These are phyloP conservation scores for Garra rufa DNA, from an alignment of 2,113 vertebrate genomes.

Conservation along the genomic window DNA sequence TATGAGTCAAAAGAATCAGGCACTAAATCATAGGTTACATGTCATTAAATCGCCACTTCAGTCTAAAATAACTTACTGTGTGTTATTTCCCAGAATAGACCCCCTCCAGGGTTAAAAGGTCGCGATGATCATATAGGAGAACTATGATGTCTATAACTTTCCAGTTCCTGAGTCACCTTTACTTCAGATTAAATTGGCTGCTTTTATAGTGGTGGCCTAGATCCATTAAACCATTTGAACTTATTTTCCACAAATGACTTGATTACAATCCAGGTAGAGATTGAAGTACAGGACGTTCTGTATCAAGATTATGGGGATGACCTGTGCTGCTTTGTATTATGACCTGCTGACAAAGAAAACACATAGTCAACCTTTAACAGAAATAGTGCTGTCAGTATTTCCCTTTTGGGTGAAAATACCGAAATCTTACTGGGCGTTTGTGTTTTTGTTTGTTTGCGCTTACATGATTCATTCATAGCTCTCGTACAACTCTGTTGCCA, in stretches of 20 bases:
- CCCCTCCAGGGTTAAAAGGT: background rate
- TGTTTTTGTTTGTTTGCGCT: constrained; percentile 10
- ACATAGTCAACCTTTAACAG: background rate
- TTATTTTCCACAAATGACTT: background rate
- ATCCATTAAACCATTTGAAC: constrained; percentile 15
- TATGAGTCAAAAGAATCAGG: background rate
- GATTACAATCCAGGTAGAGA: background rate
- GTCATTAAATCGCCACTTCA: background rate
- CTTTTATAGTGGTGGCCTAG: background rate
- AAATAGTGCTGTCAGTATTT: background rate
- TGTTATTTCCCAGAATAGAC: constrained; percentile 13
- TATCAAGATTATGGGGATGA: background rate
- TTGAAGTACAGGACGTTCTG: background rate
- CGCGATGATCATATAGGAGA: background rate
- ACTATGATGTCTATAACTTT: background rate
- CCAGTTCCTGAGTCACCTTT: constrained; percentile 11
- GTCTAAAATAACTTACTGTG: background rate
- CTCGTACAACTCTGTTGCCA: background rate
- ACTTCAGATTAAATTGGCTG: background rate
- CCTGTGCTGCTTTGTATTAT: background rate
- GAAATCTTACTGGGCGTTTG: background rate
- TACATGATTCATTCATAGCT: constrained; percentile 37
- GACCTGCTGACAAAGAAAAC: background rate
- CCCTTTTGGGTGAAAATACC: background rate
- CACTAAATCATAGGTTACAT: background rate